Conservation (phyloP, 1,140 invertebrate genomes). For the Lasaia peninsularis region DNA sequence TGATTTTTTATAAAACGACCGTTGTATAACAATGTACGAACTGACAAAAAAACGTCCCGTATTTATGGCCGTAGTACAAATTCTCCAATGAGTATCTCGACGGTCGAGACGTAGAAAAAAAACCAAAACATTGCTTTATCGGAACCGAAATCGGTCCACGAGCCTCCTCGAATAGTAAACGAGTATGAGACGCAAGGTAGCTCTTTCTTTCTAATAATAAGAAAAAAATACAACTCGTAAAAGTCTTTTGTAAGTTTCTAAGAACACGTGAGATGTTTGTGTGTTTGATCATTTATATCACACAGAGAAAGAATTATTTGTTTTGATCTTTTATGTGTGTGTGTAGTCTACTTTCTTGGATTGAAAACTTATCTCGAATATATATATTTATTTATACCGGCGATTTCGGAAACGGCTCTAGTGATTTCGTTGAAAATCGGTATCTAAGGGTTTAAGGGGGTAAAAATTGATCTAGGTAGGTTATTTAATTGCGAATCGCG, state of each 20-base stretch:
- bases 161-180: constrained; percentile 60
- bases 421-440: no score
- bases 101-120: constrained; percentile 36
- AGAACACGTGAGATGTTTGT: constrained; percentile 31
- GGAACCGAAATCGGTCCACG: constrained; percentile 63
- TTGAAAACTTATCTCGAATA: no score
- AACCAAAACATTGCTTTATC: constrained; percentile 72
- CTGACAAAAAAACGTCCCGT: neutral
- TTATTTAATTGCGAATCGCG: no score
- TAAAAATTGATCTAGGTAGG: no score
- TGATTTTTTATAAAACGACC: neutral
- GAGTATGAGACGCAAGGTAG: constrained; percentile 31
- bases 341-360: no score
- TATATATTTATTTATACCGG: no score
- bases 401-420: no score
- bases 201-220: constrained; percentile 23
- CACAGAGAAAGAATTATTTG: neutral
- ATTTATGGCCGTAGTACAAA: constrained; percentile 55
- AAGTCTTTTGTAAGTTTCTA: constrained; percentile 39
- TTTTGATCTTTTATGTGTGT: neutral
- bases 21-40: neutral
- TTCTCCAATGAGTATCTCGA: constrained; percentile 51
- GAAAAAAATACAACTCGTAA: constrained; percentile 27
- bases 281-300: neutral
- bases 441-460: no score